phyloP scores from a whole-genome alignment of 2,888 invertebrate genomes.

The Hypena proboscidalis region DNA sequence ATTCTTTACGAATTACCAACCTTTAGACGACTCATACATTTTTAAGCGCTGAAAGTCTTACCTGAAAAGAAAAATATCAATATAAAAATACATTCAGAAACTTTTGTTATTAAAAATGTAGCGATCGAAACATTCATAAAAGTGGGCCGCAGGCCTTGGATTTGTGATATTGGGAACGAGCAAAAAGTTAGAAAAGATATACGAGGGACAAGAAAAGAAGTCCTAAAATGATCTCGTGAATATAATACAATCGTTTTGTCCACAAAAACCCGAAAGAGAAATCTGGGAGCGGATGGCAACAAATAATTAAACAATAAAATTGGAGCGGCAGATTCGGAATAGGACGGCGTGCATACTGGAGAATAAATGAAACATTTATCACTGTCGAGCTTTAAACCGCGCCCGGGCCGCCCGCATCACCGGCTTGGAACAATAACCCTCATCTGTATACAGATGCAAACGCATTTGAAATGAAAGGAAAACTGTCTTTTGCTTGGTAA shows the following conservation, averaged over 20 bases:
- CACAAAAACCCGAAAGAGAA: conserved; percentile 23
- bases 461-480: conserved; percentile 43
- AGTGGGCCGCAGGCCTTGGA: not conserved
- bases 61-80: conserved; percentile 37
- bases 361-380: conserved; percentile 81
- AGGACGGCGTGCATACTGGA: conserved; percentile 58
- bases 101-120: conserved; percentile 16
- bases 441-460: conserved; percentile 46
- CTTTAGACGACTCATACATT: conserved; percentile 3
- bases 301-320: conserved; percentile 55
- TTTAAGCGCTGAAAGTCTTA: conserved; percentile 13
- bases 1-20: conserved; percentile 26
- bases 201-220: conserved; percentile 9
- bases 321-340: conserved; percentile 59
- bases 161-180: conserved; percentile 2
- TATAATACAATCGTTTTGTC: conserved; percentile 15
- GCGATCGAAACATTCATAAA: conserved; percentile 7
- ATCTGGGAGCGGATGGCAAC: conserved; percentile 22
- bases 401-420: conserved; percentile 55
- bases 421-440: conserved; percentile 51
- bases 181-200: conserved; percentile 4
- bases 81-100: conserved; percentile 17
- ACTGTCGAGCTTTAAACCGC: conserved; percentile 69
- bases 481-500: conserved; percentile 39
- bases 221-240: conserved; percentile 7